Base-by-base conservation (phyloP, 2,113 vertebrate species). In the Paraplagusia blochii region DNA sequence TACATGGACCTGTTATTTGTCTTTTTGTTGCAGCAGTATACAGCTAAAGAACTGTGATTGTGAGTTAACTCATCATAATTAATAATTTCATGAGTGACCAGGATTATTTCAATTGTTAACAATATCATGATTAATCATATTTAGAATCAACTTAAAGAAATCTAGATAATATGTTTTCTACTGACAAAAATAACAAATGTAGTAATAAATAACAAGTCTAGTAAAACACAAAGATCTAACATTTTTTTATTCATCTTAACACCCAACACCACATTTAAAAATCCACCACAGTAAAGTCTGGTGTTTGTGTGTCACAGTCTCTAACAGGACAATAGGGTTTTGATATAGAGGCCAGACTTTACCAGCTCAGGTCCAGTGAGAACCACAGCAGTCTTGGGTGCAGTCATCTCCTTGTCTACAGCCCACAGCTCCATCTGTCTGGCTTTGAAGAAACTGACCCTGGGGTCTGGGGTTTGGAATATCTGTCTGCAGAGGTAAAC, bases 341-440 rank as follows among this genome's bases (percentile, higher is more conserved):
- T 56, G 44, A 12, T 43, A 35, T 53, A 11, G 14, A 57, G 49
- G 47, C 39, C 0, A 11, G 18, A 66, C 58, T 83, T 90, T 87
- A 98, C 94, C 92, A 98, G 88, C 63, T 97, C 92, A 13, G 92
- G 91, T 52, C 95, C 94, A 0, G 82, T 93, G 72, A 97, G 66
- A 72, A 98, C 84, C 55, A 96, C 51, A 4, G 94, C 94, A 35
- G 81, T 83, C 60, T 88, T 91, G 44, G 46, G 67, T 16, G 19
- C 59, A 47, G 2, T 36, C 16, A 33, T 1, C 58, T 78, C 69
- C 34, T 45, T 86, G 58, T 83, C 66, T 42, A 58, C 76, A 39
- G 5, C 62, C 78, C 36, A 75, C 15, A 87, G 53, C 22, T 85
- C 71, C 0, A 47, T 69, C 18, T 60, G 10, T 2, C 80, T 63